phyloP scores from a whole-genome alignment of 2,888 invertebrate species.

The Herminia tarsipennalis region DNA sequence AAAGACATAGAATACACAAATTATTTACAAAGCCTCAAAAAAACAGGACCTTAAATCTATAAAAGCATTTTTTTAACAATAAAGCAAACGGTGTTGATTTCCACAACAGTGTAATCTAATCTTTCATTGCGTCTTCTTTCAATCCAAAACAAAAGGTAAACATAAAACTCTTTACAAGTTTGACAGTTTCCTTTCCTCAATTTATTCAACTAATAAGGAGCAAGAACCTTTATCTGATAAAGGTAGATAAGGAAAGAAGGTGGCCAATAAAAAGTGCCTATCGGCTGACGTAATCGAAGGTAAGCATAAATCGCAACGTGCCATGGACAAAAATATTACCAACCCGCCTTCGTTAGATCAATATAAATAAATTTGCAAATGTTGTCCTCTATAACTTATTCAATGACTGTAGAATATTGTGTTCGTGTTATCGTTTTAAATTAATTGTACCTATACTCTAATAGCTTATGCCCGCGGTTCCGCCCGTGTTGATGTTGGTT shows the following conservation, averaged over 20 bases:
- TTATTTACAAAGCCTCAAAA: too few species aligned
- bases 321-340: constrained; percentile 9
- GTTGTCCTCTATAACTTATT: neutral
- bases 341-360: constrained; percentile 8
- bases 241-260: constrained; percentile 11
- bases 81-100: too few species aligned
- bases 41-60: too few species aligned
- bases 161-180: neutral
- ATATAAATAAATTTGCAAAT: constrained; percentile 1
- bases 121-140: too few species aligned
- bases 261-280: constrained; percentile 31
- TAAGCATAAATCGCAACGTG: constrained; percentile 21
- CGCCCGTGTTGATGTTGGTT: too few species aligned
- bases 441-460: too few species aligned
- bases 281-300: constrained; percentile 33
- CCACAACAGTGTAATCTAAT: too few species aligned
- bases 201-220: constrained; percentile 10
- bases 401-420: neutral
- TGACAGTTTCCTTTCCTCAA: constrained; percentile 3
- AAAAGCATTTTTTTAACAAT: too few species aligned
- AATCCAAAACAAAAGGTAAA: neutral
- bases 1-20: too few species aligned
- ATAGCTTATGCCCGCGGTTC: too few species aligned
- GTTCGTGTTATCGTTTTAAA: too few species aligned
- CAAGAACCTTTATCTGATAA: constrained; percentile 9